phyloP scores from a whole-genome alignment of 2,113 vertebrate species.

The Coptodon bakossiorum region DNA sequence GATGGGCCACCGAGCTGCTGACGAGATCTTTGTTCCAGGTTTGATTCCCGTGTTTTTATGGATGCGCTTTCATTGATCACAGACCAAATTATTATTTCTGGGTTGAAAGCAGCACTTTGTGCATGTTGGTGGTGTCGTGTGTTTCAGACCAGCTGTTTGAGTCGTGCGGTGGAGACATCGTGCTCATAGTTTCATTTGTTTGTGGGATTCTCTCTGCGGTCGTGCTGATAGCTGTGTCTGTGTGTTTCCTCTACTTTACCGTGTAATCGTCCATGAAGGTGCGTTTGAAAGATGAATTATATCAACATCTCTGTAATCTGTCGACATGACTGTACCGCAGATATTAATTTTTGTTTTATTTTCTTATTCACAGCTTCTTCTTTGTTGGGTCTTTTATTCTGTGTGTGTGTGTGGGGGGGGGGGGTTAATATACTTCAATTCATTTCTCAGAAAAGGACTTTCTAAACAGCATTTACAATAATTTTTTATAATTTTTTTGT shows the following conservation, averaged over 20 bases:
- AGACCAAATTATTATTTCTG: neutral
- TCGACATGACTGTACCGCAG: rapidly evolving
- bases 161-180: neutral
- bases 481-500: too few species aligned
- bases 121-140: neutral
- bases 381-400: neutral
- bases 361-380: rapidly evolving
- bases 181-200: neutral
- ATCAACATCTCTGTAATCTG: neutral
- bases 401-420: too few species aligned
- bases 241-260: neutral
- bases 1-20: neutral
- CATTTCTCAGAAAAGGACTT: too few species aligned
- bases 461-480: too few species aligned
- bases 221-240: neutral
- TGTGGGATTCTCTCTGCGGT: neutral
- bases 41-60: rapidly evolving
- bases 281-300: rapidly evolving
- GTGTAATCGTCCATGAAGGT: neutral
- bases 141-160: neutral
- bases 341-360: neutral
- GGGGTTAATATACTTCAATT: too few species aligned
- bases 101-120: rapidly evolving
- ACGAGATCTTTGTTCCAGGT: neutral
- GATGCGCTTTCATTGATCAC: rapidly evolving